Conservation (phyloP, 1,140 invertebrate species). For the Mercenaria mercenaria region DNA sequence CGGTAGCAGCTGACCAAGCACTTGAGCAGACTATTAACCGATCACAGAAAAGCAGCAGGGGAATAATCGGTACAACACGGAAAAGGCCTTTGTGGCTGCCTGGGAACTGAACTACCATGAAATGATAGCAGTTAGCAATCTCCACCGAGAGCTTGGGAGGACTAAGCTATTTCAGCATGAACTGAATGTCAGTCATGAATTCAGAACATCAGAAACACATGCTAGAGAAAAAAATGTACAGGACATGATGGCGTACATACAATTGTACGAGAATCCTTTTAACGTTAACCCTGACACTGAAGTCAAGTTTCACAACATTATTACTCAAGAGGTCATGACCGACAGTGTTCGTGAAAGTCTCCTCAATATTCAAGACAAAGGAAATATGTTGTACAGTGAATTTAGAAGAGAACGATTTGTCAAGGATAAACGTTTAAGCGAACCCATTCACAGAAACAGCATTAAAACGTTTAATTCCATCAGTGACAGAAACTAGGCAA, state of each 20-base stretch:
- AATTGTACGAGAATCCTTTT: constrained; percentile 37
- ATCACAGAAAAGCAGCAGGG: constrained; percentile 19
- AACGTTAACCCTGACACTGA: background rate
- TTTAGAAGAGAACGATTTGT: constrained; percentile 8
- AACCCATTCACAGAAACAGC: constrained; percentile 29
- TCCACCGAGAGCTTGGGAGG: background rate
- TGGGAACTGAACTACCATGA: constrained; percentile 46
- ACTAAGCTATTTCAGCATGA: constrained; percentile 30
- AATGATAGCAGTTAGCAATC: constrained; percentile 19
- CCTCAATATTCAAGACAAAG: background rate
- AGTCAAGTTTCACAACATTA: constrained; percentile 26
- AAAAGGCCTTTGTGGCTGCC: constrained; percentile 20
- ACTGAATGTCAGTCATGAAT: constrained; percentile 16
- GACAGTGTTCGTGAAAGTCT: background rate
- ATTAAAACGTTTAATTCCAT: constrained; percentile 14
- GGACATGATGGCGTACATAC: constrained; percentile 21
- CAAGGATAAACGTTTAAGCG: background rate
- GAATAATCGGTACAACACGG: constrained; percentile 35
- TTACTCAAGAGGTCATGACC: constrained; percentile 33
- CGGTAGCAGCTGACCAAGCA: constrained; percentile 22
- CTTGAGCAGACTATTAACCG: constrained; percentile 14
- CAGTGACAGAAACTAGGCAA: background rate
- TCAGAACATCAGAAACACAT: background rate
- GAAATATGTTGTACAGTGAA: background rate
- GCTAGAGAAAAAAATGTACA: constrained; percentile 39